Evolutionary conservation across 1,140 invertebrate genomes (phyloP), one percentile per base, ranked within the genome.

Genomic region (Caenorhabditis latens): DNA sequence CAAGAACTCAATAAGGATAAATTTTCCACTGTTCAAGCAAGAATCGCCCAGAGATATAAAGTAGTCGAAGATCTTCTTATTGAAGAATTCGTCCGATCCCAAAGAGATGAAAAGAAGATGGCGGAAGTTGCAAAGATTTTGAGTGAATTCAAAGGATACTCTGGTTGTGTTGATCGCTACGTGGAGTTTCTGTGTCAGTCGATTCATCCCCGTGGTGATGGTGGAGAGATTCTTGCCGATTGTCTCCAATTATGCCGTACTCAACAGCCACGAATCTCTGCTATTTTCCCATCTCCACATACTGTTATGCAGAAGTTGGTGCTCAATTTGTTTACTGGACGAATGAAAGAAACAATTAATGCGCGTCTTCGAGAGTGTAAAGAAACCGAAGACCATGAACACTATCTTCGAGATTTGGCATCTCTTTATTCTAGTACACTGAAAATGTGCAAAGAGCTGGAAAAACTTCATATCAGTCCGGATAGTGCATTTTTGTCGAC

Each of bases 1-100:
- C 97, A 99, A 94, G 98, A 99, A 93, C 93, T 99, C 43, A 93
- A 93, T n/a, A 92, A 90, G 83, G 93, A 93, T 50, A 93, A 93
- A 91, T 94, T 91, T 88, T 84, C 75, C 5, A 86, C 71, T 42
- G 90, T 92, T 24, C 91, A 92, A 86, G 75, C 87, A 65, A 89
- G 91, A 83, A 92, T 92, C 40, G 87, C 90, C 16, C 89, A 90
- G 55, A 91, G 98, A 92, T 99, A 99, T 93, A 96, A 97, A 91
- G 96, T 97, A 92, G 97, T 98, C 85, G 98, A 99, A 93, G 94
- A 95, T 71, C 95, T 95, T 87, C 94, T 99, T 7, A 98, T 99
- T 89, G 97, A 98, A 92, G 97, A 98, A 93, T 99, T 99, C 94
- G 95, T 96, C 0, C 95, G 95, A 75, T 96, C 97, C 4, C 96